Conservation (phyloP, 1,140 invertebrate species). For the Zaprionus capensis region DNA sequence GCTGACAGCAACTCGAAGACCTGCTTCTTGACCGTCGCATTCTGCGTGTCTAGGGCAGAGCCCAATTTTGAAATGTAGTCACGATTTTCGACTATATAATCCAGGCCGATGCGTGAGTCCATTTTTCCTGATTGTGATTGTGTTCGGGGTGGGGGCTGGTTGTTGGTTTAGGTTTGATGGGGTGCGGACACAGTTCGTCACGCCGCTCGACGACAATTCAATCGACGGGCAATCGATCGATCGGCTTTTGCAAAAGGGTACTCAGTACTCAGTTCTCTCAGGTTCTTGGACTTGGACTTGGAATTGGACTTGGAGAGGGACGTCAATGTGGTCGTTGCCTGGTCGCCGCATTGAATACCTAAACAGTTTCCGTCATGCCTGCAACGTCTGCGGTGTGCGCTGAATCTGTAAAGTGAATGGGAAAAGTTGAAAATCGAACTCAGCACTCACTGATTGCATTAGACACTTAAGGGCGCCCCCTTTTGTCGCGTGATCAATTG, state of each 20-base stretch:
- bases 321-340: conserved; percentile 18
- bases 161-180: not conserved
- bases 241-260: conserved; percentile 57
- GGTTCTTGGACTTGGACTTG: conserved; percentile 46
- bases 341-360: conserved; percentile 62
- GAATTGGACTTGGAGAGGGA: conserved; percentile 12
- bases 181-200: conserved; percentile 31
- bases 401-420: conserved; percentile 63
- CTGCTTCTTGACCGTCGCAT: conserved; percentile 95
- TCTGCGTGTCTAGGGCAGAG: conserved; percentile 93
- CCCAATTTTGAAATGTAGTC: conserved; percentile 96
- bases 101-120: conserved; percentile 95
- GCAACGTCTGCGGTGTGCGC: conserved; percentile 54
- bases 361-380: conserved; percentile 72
- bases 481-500: conserved; percentile 51
- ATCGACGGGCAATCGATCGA: conserved; percentile 50
- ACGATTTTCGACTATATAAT: conserved; percentile 96
- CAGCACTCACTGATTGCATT: conserved; percentile 55
- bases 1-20: conserved; percentile 95
- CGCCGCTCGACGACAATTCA: conserved; percentile 29
- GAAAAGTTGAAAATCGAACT: conserved; percentile 48
- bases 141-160: not conserved
- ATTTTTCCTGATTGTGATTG: conserved; percentile 84
- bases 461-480: conserved; percentile 44
- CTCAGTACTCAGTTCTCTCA: conserved; percentile 32